Base-by-base conservation (phyloP, 1,140 invertebrate species). In the Calliphora vicina region DNA sequence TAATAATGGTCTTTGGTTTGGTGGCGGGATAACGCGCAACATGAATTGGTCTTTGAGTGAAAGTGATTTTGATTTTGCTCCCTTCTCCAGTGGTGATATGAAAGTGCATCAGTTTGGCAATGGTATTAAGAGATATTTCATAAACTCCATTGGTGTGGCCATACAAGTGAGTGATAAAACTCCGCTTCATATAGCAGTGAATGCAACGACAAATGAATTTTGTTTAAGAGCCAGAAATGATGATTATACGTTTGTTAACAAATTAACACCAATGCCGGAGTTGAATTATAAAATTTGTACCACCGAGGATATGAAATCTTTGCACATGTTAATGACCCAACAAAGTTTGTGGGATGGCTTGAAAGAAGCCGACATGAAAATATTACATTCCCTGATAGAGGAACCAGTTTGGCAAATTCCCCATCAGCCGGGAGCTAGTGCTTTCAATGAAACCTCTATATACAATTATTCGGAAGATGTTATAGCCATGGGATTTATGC, bases 201-300 rank as follows among this genome's bases (percentile, higher is more conserved):
- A 96, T 82, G 89, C 88, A 20, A 93, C 92, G 43, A 92, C 90
- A 42, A 94, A 93, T 85, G 92, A 95, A 86, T 93, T 97, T 74
- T 97, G 96, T 85, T 87, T 97, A 0, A 93, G 94, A 87, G 95
- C 96, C 0, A 93, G 94, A 86, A 93, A 95, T 85, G 95, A 96
- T 84, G 93, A 94, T 23, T 96, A 97, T 88, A 95, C 95, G 0
- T 96, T 93, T 85, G 94, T 94, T 0, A 95, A 95, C 87, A 93
- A 92, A 8, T 84, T 94, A 15, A 94, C 93, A 0, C 90, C 92
- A 4, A 85, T 92, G 27, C 94, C 96, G 0, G 93, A 95, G 84
- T 90, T 98, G 83, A 96, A 95, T 82, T 98, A 98, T 85, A 96
- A 96, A 45, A 95, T 98, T 50, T 98, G 97, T 86, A 95, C 95